Evolutionary conservation across 2,113 vertebrate species (phyloP), one percentile per base, ranked within the genome.

Genomic region (Mellivora capensis): DNA sequence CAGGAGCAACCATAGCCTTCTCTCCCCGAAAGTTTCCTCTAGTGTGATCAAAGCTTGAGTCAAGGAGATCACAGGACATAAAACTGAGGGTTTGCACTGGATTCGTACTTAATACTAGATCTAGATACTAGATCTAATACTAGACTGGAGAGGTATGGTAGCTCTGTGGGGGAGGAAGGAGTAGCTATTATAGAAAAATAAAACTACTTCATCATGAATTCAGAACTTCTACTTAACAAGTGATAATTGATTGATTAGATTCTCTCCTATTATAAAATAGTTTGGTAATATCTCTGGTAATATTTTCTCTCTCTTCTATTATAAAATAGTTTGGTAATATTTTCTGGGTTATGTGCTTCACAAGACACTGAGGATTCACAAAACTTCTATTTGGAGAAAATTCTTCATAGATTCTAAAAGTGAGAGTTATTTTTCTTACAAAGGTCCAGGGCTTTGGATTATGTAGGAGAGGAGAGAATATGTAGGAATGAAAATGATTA

Each of bases 91-190:
- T 91, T 81, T 69, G 7, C 3, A 74, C 8, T 77, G 76, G 25
- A 71, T 99, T 98, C 29, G 54, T 25, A 67, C 37, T 39, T 91
- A 92, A 82, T 27, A 71, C 8, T 77, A 81, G 71, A 77, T 3
- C n/a, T 93, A n/a, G n/a, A 82, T 27, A 71, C 8, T 77, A 81
- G 71, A 77, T 3, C n/a, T 93, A n/a, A n/a, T n/a, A n/a, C n/a
- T n/a, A n/a, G 29, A 76, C 5, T 69, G 7, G 31, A 94, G 37
- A 86, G 17, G 18, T 93, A 42, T 71, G 44, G 9, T 47, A 39
- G 4, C 34, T 90, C 6, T 34, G 34, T 81, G 52, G 37, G 72
- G 18, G 49, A 15, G 37, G 9, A 81, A 47, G 37, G 17, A 15
- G 18, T 25, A 52, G 47, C 59, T 21, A 76, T 47, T 69, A 37